These are phyloP conservation scores for Otus sunia DNA, from an alignment of 2,113 vertebrate genomes.

Conservation along the genomic window DNA sequence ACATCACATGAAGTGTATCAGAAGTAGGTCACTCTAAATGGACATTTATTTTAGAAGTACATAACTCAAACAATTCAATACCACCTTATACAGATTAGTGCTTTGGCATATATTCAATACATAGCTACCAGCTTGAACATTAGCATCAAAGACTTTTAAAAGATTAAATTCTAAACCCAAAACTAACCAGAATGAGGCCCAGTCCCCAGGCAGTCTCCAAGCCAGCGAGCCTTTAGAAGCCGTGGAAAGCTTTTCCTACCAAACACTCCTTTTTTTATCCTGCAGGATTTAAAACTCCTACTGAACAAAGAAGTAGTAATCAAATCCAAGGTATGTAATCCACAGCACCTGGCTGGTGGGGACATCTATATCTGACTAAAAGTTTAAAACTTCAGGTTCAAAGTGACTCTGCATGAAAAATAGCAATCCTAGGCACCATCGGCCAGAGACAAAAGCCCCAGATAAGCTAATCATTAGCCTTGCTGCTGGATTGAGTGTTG, in stretches of 20 bases:
- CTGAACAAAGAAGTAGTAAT: neutral
- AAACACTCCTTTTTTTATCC: neutral
- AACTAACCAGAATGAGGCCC: neutral
- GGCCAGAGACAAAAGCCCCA: neutral
- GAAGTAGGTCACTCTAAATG: neutral
- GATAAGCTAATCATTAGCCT: neutral
- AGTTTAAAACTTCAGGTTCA: neutral
- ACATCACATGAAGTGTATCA: accelerated
- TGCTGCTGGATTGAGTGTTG: neutral
- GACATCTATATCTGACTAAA: neutral
- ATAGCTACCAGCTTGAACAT: neutral
- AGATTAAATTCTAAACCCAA: neutral
- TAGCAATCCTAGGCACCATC: neutral
- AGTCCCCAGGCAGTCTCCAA: neutral
- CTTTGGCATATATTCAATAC: neutral
- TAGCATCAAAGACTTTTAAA: neutral
- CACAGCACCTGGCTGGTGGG: neutral
- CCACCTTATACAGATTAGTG: neutral
- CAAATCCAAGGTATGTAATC: neutral
- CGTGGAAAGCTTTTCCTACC: neutral
- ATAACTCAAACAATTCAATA: neutral
- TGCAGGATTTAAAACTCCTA: neutral
- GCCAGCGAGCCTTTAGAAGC: neutral
- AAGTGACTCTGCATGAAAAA: neutral
- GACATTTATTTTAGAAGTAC: neutral